phyloP scores from a whole-genome alignment of 2,797 vertebrate species.

The Menidia menidia region DNA sequence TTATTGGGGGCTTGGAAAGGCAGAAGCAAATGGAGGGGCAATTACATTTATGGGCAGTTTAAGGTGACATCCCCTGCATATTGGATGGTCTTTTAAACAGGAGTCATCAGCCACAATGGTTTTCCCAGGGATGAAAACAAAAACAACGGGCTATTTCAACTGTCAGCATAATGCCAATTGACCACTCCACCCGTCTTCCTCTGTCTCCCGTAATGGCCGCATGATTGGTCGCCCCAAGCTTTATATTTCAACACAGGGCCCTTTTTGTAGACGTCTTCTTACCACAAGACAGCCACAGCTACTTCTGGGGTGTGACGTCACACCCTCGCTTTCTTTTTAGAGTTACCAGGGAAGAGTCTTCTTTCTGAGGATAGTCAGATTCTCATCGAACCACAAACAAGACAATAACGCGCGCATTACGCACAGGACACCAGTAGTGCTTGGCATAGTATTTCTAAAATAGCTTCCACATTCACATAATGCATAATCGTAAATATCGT shows the following conservation, averaged over 20 bases:
- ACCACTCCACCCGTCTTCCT: conserved; percentile 64
- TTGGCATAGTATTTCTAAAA: conserved; percentile 33
- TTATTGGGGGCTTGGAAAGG: conserved; percentile 81
- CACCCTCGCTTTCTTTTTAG: conserved; percentile 30
- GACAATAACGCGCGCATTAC: background rate
- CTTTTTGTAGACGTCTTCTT: conserved; percentile 43
- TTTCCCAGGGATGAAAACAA: conserved; percentile 82
- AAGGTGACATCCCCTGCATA: conserved; percentile 87
- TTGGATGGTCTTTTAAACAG: conserved; percentile 87
- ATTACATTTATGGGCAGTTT: conserved; percentile 86
- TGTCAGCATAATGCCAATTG: conserved; percentile 80
- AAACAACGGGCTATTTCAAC: conserved; percentile 82
- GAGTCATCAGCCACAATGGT: conserved; percentile 84
- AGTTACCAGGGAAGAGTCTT: conserved; percentile 29
- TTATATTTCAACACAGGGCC: conserved; percentile 49
- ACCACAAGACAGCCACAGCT: conserved; percentile 43
- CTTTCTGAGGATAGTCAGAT: conserved; percentile 1
- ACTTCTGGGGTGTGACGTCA: conserved; percentile 43
- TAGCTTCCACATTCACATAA: conserved; percentile 24
- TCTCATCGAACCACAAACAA: conserved; percentile 15
- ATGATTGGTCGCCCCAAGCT: conserved; percentile 65
- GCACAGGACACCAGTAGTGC: conserved; percentile 12
- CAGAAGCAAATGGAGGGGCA: conserved; percentile 84
- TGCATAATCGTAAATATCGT: conserved; percentile 37
- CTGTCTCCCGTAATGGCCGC: conserved; percentile 47